A percentile compares a stretch with the other conserved stretches of the same genome.
Evolutionary conservation across 2,888 invertebrate genomes (phyloP).

Genomic region (Drosophila paracracens): DNA sequence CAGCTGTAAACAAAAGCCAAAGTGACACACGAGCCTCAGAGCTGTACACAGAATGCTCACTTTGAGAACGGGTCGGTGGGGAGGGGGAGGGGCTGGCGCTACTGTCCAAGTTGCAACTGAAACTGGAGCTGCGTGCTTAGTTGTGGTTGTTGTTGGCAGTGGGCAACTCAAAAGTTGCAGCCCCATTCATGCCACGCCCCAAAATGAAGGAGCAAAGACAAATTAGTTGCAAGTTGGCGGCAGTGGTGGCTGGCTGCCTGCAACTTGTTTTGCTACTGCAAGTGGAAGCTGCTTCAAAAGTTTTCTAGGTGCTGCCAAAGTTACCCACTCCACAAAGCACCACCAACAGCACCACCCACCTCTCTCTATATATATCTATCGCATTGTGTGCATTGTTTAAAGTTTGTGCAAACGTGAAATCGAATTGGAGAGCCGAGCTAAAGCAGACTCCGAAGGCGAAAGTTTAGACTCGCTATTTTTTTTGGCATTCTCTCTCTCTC

Average conservation of each 20-base stretch:
- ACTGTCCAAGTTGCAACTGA: conserved; percentile 28
- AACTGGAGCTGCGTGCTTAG: conserved; percentile 15
- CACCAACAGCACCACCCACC: background rate
- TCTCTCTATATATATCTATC: conserved; percentile 20
- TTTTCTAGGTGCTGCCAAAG: conserved; percentile 57
- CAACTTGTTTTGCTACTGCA: conserved; percentile 44
- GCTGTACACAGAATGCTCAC: conserved; percentile 7
- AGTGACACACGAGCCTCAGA: conserved; percentile 55
- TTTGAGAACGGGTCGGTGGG: background rate
- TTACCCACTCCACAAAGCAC: conserved; percentile 12
- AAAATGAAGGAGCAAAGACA: conserved; percentile 56
- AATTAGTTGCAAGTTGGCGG: conserved; percentile 72
- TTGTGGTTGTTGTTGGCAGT: conserved; percentile 8
- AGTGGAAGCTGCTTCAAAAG: conserved; percentile 45
- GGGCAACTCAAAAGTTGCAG: conserved; percentile 31
- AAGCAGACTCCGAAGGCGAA: conserved; percentile 38
- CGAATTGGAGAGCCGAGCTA: conserved; percentile 64
- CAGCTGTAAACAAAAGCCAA: conserved; percentile 73
- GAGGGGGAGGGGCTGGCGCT: background rate
- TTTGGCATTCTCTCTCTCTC: background rate
- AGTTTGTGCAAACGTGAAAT: conserved; percentile 77
- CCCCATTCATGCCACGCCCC: conserved; percentile 29
- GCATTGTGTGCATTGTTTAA: conserved; percentile 71
- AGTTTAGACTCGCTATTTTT: conserved; percentile 25
- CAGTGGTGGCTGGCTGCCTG: background rate